Evolutionary conservation across 2,888 invertebrate genomes (phyloP).

Genomic region (Chalcosyrphus nemorum): DNA sequence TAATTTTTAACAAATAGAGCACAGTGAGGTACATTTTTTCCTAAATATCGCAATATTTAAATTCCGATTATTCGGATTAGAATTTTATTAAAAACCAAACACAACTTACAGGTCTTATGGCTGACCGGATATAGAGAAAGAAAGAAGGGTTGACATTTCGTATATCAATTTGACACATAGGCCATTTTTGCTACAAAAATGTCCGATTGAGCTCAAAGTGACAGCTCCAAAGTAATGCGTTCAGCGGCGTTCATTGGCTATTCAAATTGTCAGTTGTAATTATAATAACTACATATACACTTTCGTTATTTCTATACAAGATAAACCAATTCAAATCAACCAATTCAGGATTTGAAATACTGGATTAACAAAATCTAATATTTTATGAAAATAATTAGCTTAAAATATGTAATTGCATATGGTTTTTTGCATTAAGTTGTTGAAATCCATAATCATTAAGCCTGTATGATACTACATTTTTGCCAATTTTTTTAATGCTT

Average conservation of each 20-base stretch:
- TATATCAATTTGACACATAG: conserved; percentile 51
- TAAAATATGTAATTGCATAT: no score
- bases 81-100: conserved; percentile 67
- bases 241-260: not conserved
- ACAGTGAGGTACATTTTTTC: not conserved
- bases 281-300: no score
- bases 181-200: conserved; percentile 7
- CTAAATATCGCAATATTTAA: conserved; percentile 73
- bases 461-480: no score
- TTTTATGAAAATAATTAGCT: no score
- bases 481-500: no score
- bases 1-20: not conserved
- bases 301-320: no score
- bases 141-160: conserved; percentile 77
- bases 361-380: no score
- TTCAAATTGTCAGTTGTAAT: no score
- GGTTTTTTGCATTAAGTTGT: no score
- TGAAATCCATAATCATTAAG: no score
- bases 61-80: conserved; percentile 75
- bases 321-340: no score
- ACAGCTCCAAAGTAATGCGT: not conserved
- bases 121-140: conserved; percentile 81
- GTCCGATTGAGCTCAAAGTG: not conserved
- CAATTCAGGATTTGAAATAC: no score
- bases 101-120: conserved; percentile 81